Evolutionary conservation across 2,888 invertebrate genomes (phyloP).

Genomic region (Icerya purchasi): DNA sequence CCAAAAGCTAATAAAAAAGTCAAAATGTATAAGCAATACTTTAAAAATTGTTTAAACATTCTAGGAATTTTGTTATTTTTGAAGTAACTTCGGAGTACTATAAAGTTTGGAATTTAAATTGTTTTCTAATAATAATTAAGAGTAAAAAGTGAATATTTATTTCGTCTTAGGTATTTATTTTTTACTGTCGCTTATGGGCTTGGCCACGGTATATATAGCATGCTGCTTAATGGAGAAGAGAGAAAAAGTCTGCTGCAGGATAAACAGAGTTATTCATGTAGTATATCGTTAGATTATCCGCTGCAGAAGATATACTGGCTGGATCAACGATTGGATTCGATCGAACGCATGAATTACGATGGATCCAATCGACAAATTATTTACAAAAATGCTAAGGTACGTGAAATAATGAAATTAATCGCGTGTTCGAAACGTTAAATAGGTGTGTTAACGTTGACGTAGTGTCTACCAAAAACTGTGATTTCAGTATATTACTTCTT

Average conservation of each 20-base stretch:
- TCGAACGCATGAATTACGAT: conserved; percentile 56
- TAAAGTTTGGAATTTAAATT: background rate
- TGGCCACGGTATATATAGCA: conserved; percentile 39
- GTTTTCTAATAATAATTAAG: too few relatives aligned
- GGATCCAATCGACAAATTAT: conserved; percentile 37
- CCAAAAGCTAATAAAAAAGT: too few relatives aligned
- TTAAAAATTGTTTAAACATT: too few relatives aligned
- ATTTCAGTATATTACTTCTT: too few relatives aligned
- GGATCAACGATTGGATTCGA: conserved; percentile 54
- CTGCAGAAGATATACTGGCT: conserved; percentile 54
- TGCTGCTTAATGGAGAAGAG: conserved; percentile 40
- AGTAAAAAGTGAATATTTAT: too few relatives aligned
- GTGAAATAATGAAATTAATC: too few relatives aligned
- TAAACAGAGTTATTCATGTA: conserved; percentile 56
- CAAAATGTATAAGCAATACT: too few relatives aligned
- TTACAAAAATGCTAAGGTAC: background rate
- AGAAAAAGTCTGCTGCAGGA: conserved; percentile 34
- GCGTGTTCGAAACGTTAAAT: too few relatives aligned
- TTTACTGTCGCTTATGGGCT: conserved; percentile 51
- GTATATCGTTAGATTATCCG: conserved; percentile 48
- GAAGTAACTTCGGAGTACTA: conserved; percentile 4
- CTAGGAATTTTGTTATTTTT: too few relatives aligned
- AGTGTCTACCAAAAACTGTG: too few relatives aligned
- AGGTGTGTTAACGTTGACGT: too few relatives aligned
- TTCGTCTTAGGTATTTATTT: conserved; percentile 39